Conservation (phyloP, 92 coral and sea anemone species). For the Epizoanthus scotinus region DNA sequence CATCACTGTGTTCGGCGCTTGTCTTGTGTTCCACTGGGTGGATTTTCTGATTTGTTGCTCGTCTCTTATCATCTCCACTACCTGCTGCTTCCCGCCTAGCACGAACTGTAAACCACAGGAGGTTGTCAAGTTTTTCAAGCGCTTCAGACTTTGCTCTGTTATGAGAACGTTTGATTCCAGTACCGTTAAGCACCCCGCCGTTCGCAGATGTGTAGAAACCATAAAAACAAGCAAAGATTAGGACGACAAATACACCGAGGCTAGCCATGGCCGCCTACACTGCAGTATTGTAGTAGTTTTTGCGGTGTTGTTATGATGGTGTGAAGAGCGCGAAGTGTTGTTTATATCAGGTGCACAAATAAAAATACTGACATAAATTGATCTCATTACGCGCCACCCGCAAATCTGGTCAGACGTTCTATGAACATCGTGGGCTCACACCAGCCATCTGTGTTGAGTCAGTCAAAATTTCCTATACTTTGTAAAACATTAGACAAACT, state of each 20-base stretch:
- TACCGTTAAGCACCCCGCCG: neutral
- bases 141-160: constrained; percentile 10
- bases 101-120: constrained; percentile 39
- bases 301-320: neutral
- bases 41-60: neutral
- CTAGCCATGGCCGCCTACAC: neutral
- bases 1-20: neutral
- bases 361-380: constrained; percentile 25
- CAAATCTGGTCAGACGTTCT: neutral
- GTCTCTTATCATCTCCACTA: neutral
- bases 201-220: neutral
- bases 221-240: neutral
- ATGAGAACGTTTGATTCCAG: neutral
- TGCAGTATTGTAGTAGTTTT: neutral
- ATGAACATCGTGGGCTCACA: too few species aligned
- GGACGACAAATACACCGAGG: neutral
- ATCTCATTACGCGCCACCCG: constrained; percentile 33
- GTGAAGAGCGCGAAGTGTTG: neutral
- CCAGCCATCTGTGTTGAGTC: neutral
- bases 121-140: constrained; percentile 33
- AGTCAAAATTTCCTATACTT: too few species aligned
- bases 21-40: neutral
- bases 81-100: constrained; percentile 12
- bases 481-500: too few species aligned
- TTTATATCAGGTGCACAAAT: constrained; percentile 8